Evolutionary conservation across 2,797 vertebrate genomes (phyloP).

Genomic region (Crocodylus rhombifer): DNA sequence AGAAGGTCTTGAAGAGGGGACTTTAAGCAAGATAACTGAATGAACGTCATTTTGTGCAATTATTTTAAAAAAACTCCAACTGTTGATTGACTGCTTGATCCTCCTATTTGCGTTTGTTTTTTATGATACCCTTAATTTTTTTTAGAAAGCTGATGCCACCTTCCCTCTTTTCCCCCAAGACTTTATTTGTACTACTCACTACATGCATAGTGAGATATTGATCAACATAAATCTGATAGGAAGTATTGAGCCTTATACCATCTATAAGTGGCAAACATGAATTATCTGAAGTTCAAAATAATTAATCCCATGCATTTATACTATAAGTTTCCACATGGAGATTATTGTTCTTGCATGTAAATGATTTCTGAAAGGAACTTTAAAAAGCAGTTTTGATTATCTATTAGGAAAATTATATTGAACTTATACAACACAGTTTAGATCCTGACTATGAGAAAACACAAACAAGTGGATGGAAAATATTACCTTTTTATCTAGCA

Average conservation of each 20-base stretch:
- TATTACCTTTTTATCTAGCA: background rate
- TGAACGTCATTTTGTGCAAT: background rate
- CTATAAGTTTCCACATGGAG: background rate
- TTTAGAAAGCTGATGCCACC: too few species aligned
- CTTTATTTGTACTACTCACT: background rate
- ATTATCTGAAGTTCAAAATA: background rate
- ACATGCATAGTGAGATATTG: background rate
- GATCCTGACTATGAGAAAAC: background rate
- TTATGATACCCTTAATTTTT: background rate
- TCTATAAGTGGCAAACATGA: background rate
- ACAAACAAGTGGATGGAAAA: background rate
- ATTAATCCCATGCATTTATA: background rate
- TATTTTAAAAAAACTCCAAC: slow-evolving; percentile 1
- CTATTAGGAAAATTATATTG: background rate
- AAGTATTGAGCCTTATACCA: background rate
- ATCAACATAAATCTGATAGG: background rate
- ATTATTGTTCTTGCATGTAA: background rate
- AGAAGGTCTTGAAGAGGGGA: background rate
- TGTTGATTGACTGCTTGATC: background rate
- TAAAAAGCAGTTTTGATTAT: background rate
- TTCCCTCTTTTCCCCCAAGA: background rate
- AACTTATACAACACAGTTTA: background rate
- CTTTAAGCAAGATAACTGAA: background rate
- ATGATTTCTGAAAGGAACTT: background rate
- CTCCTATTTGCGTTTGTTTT: slow-evolving; percentile 20